Evolutionary conservation across 2,113 vertebrate species (phyloP), one percentile per base, ranked within the genome.

Genomic region (Coptodon bakossiorum): DNA sequence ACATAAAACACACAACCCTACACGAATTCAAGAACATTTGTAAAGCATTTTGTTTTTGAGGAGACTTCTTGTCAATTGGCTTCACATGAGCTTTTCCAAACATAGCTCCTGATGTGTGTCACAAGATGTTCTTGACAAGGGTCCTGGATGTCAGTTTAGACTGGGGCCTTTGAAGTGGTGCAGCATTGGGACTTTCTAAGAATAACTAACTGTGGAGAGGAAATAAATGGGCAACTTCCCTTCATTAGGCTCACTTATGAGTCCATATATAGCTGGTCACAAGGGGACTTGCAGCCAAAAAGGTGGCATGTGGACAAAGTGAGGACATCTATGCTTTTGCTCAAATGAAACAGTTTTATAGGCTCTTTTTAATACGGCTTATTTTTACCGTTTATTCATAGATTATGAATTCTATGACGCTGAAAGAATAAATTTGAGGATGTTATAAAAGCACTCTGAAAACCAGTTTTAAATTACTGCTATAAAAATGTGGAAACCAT

Each of bases 171-270:
- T 91, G 76, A 92, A 92, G 91, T 71, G 68, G n/a, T 73, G 56
- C 57, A 81, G 86, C 82, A 54, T 36, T 81, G 81, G 78, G 89
- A 89, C 63, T 80, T 82, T 87, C 91, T 93, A 88, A 92, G 73
- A 93, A 91, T 88, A 94, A 83, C 80, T n/a, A 17, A 82, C 10
- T 73, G 38, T 57, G 82, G 66, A 80, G 66, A 90, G 7, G 78
- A 86, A 83, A 80, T 88, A 88, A 94, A 92, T 87, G 86, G 82
- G 82, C 88, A 89, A 91, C 89, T 94, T 92, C 88, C 89, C 92
- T 82, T 90, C 83, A 95, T 92, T 94, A 92, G 54, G 63, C 81
- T 90, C 87, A 91, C 87, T 93, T 86, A 88, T 90, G 71, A 57
- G 52, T 73, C 89, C 80, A 85, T 89, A 93, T 89, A 88, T 88